Evolutionary conservation across 2,797 vertebrate species (phyloP).

Genomic region (Dryobates pubescens): DNA sequence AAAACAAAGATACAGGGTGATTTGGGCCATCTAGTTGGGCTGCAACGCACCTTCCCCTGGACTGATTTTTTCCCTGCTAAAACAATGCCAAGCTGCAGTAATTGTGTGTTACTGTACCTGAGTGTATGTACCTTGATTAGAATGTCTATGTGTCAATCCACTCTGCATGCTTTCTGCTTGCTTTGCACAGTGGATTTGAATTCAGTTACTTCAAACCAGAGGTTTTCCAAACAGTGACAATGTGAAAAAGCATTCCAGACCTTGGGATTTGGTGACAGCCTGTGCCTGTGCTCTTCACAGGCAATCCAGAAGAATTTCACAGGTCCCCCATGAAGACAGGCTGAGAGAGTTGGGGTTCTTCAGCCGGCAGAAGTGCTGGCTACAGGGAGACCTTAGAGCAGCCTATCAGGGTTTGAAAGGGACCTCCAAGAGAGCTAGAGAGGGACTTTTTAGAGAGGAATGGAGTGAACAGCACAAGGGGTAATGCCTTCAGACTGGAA

Average conservation of each 20-base stretch:
- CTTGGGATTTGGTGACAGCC: not conserved
- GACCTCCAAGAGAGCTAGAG: not conserved
- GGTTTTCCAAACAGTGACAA: not conserved
- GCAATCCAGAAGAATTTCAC: not conserved
- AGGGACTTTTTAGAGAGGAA: not conserved
- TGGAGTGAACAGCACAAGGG: not conserved
- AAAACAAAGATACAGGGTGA: not conserved
- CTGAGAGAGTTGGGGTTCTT: not conserved
- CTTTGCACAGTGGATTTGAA: slow-evolving; percentile 34
- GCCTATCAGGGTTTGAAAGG: not conserved
- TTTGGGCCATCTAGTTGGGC: not conserved
- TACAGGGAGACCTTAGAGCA: not conserved
- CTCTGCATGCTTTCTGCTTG: slow-evolving; percentile 20
- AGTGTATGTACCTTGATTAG: not conserved
- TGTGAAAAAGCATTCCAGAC: not conserved
- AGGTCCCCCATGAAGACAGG: not conserved
- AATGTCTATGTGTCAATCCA: not conserved
- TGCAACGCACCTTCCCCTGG: not conserved
- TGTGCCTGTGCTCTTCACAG: not conserved
- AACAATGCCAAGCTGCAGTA: not conserved
- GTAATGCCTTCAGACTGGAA: not conserved
- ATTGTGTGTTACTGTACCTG: slow-evolving; percentile 14
- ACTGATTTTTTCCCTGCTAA: not conserved
- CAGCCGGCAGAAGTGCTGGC: not conserved
- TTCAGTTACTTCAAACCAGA: not conserved